Conservation (phyloP, 2,888 invertebrate species). For the Eulithis testata region DNA sequence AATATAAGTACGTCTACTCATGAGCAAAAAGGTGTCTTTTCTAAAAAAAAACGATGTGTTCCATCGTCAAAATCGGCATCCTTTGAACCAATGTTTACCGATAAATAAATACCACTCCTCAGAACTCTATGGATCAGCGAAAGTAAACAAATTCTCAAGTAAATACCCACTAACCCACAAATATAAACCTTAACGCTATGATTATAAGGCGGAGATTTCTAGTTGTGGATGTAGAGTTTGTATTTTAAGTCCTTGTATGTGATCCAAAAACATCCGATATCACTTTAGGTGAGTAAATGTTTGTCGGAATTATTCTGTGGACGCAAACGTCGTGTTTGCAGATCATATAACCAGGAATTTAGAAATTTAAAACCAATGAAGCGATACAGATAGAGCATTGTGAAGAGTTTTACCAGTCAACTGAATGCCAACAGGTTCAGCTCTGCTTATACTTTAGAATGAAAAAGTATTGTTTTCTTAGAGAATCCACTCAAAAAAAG, state of each 20-base stretch:
- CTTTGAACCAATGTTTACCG: constrained; percentile 56
- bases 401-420: background rate
- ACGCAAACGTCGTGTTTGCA: constrained; percentile 29
- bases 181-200: constrained; percentile 15
- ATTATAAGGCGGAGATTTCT: constrained; percentile 36
- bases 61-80: constrained; percentile 52
- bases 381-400: background rate
- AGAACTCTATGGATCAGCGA: constrained; percentile 64
- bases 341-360: constrained; percentile 21
- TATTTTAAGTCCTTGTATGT: constrained; percentile 65
- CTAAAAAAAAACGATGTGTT: constrained; percentile 46
- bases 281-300: constrained; percentile 66
- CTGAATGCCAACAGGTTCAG: no score
- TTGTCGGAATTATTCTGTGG: constrained; percentile 46
- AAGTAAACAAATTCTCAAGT: constrained; percentile 58
- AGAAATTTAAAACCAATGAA: constrained; percentile 19
- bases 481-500: no score
- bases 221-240: constrained; percentile 32
- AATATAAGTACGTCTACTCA: no score
- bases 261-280: constrained; percentile 73
- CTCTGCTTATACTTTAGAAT: no score
- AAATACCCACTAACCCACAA: constrained; percentile 32
- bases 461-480: no score
- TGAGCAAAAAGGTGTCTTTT: background rate
- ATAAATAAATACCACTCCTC: constrained; percentile 62